Evolutionary conservation across 2,797 vertebrate species (phyloP).

Genomic region (Melanogrammus aeglefinus): DNA sequence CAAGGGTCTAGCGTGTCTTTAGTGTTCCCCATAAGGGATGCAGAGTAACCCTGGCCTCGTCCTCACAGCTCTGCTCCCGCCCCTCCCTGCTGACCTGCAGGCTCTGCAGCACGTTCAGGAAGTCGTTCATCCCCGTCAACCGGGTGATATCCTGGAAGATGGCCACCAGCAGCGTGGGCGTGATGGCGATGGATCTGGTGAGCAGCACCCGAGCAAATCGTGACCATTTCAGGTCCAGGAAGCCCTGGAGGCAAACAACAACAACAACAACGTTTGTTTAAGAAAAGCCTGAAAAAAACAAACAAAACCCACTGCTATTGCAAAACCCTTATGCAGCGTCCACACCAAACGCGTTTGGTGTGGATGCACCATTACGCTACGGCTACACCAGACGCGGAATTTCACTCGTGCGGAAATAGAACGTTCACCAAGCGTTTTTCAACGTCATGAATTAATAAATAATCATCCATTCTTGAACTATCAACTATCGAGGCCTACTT

Average conservation of each 20-base stretch:
- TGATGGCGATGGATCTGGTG: conserved; percentile 91
- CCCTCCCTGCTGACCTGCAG: conserved; percentile 79
- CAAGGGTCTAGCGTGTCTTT: too few species aligned
- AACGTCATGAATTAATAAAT: too few species aligned
- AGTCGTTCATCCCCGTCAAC: conserved; percentile 96
- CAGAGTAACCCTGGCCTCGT: neutral
- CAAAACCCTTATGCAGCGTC: too few species aligned
- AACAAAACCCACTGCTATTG: neutral
- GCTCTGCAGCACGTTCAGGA: conserved; percentile 95
- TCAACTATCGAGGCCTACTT: too few species aligned
- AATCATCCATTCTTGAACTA: too few species aligned
- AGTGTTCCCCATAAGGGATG: too few species aligned
- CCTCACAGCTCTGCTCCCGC: neutral
- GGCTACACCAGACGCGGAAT: too few species aligned
- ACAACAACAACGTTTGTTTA: conserved; percentile 8
- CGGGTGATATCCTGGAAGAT: conserved; percentile 90
- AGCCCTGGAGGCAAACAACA: conserved; percentile 73
- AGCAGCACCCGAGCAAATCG: conserved; percentile 90
- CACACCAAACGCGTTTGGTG: too few species aligned
- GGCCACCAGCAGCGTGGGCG: conserved; percentile 86
- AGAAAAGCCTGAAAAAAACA: neutral
- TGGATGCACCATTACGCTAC: too few species aligned
- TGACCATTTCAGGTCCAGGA: conserved; percentile 90
- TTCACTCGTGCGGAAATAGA: too few species aligned
- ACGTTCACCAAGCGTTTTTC: too few species aligned